Evolutionary conservation across 1,140 invertebrate species (phyloP).

Genomic region (Condylostylus longicornis): DNA sequence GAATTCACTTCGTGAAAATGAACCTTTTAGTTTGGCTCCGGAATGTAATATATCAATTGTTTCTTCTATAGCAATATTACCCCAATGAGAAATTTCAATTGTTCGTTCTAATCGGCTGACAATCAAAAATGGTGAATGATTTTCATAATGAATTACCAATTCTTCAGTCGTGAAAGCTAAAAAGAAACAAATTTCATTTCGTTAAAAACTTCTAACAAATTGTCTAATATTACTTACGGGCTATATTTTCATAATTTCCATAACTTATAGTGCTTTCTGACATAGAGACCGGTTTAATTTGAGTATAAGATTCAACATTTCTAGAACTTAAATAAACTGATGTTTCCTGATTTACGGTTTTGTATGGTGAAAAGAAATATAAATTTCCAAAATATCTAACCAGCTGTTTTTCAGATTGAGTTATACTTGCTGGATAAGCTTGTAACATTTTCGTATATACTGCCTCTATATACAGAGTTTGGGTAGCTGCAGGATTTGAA

Average conservation of each 20-base stretch:
- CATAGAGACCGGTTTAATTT: conserved; percentile 67
- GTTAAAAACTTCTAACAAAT: conserved; percentile 5
- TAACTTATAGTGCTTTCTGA: conserved; percentile 67
- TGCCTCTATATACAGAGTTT: conserved; percentile 52
- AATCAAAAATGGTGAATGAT: conserved; percentile 88
- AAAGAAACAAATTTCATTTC: not conserved
- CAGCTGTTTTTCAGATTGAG: conserved; percentile 85
- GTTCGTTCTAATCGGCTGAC: conserved; percentile 70
- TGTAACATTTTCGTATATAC: conserved; percentile 58
- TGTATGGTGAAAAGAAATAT: conserved; percentile 73
- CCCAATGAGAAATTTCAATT: conserved; percentile 98
- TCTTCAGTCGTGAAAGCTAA: conserved; percentile 40
- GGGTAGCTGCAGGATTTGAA: conserved; percentile 29
- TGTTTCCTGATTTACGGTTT: conserved; percentile 63
- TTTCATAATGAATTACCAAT: conserved; percentile 84
- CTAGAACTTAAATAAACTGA: conserved; percentile 58
- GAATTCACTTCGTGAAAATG: conserved; percentile 93
- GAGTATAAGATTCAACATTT: conserved; percentile 73
- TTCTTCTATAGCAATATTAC: conserved; percentile 95
- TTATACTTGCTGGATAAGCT: conserved; percentile 75
- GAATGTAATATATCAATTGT: conserved; percentile 80
- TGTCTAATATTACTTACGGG: conserved; percentile 34
- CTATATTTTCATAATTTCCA: conserved; percentile 70
- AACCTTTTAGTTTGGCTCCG: conserved; percentile 82
- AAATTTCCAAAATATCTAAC: conserved; percentile 74